phyloP scores from a whole-genome alignment of 2,888 invertebrate species.

The Molorchus minor region DNA sequence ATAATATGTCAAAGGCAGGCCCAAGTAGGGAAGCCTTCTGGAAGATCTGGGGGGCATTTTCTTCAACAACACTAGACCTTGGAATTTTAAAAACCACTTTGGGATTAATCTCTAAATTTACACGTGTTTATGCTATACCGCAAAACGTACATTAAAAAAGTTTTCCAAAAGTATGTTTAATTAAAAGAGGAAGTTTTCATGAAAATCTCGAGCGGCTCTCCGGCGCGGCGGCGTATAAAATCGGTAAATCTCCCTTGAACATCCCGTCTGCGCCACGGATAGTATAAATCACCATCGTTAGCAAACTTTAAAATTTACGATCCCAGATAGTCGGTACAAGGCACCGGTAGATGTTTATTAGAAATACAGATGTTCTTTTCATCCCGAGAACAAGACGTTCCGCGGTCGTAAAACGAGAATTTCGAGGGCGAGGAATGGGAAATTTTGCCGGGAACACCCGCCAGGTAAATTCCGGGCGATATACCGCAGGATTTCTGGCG shows the following conservation, averaged over 20 bases:
- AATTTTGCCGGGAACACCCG: constrained; percentile 6
- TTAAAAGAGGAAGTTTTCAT: constrained; percentile 21
- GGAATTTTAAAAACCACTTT: no score
- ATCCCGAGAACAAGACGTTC: constrained; percentile 26
- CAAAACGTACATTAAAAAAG: no score
- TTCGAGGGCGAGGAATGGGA: constrained; percentile 4
- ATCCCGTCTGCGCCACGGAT: constrained; percentile 29
- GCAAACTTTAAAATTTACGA: constrained; percentile 34
- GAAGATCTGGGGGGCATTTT: no score
- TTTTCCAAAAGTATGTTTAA: constrained; percentile 6
- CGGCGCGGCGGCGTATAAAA: constrained; percentile 25
- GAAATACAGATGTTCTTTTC: constrained; percentile 35
- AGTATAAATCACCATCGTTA: constrained; percentile 35
- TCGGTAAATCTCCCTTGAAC: constrained; percentile 21
- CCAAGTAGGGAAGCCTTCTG: no score
- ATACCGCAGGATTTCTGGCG: no score
- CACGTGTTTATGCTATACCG: no score
- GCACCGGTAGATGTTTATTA: constrained; percentile 35
- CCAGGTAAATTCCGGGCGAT: not conserved
- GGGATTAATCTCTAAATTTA: no score
- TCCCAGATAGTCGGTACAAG: constrained; percentile 25
- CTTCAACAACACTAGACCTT: no score
- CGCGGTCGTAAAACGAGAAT: constrained; percentile 5
- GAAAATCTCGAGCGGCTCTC: constrained; percentile 11
- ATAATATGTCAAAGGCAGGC: no score